phyloP scores from a whole-genome alignment of 2,113 vertebrate species.

The Anolis carolinensis region DNA sequence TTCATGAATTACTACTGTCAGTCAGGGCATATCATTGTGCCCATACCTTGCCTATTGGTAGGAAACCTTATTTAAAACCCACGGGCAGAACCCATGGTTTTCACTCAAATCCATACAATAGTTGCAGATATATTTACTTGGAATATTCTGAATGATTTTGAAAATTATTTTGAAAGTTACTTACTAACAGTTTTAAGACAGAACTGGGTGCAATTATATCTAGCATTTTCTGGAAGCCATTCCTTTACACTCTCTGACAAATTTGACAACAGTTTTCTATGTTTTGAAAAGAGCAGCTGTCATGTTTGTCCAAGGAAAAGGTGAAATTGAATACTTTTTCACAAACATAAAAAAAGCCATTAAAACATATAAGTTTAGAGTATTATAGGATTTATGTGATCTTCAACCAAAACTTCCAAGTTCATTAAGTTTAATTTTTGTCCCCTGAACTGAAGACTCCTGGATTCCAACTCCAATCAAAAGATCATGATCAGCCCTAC shows the following conservation, averaged over 20 bases:
- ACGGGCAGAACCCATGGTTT: not conserved
- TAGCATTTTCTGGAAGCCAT: not conserved
- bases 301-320: not conserved
- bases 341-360: not conserved
- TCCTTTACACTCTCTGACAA: not conserved
- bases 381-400: not conserved
- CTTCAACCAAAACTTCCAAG: not conserved
- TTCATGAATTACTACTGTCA: not conserved
- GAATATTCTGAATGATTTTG: not conserved
- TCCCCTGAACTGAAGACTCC: not conserved
- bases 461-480: not conserved
- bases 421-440: not conserved
- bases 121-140: not conserved
- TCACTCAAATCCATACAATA: not conserved
- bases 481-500: not conserved
- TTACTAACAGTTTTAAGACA: not conserved
- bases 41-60: not conserved
- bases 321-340: not conserved
- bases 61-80: not conserved
- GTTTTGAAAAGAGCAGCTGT: not conserved
- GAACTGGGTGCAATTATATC: not conserved
- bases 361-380: not conserved
- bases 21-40: not conserved
- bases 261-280: not conserved
- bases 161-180: not conserved